phyloP scores from a whole-genome alignment of 2,113 vertebrate species.

The Neolamprologus fasciatus region DNA sequence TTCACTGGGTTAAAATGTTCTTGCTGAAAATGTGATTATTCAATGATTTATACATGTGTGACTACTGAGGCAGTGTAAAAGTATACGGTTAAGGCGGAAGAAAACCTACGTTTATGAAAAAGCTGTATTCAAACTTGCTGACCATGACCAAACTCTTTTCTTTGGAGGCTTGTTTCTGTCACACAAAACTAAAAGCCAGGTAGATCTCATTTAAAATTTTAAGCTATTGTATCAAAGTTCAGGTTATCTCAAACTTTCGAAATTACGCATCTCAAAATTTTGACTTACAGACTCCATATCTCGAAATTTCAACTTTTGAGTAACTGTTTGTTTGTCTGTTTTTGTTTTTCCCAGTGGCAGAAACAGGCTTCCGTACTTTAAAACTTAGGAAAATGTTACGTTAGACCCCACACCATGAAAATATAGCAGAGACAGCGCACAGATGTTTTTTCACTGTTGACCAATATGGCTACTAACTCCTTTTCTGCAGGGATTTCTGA shows the following conservation, averaged over 20 bases:
- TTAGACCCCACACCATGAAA: neutral
- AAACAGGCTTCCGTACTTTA: neutral
- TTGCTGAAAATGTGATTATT: neutral
- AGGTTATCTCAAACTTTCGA: neutral
- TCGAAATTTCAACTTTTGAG: neutral
- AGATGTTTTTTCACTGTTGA: neutral
- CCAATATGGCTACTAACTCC: neutral
- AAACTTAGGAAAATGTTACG: neutral
- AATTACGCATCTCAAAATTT: neutral
- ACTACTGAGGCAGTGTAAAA: neutral
- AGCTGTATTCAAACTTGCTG: neutral
- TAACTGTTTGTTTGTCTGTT: neutral
- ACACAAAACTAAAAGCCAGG: neutral
- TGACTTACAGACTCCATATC: neutral
- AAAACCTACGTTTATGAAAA: neutral
- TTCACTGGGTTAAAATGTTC: neutral
- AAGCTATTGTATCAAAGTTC: neutral
- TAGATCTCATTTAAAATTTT: neutral
- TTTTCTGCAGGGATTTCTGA: neutral
- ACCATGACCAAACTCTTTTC: neutral
- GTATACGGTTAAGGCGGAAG: neutral
- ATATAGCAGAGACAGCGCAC: neutral
- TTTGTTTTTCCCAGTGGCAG: neutral
- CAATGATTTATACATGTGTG: neutral
- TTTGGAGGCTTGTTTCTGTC: neutral